A percentile compares a stretch with the other conserved stretches of the same genome.
Evolutionary conservation across 2,888 invertebrate species (phyloP).

Genomic region (Tridacna gigas): DNA sequence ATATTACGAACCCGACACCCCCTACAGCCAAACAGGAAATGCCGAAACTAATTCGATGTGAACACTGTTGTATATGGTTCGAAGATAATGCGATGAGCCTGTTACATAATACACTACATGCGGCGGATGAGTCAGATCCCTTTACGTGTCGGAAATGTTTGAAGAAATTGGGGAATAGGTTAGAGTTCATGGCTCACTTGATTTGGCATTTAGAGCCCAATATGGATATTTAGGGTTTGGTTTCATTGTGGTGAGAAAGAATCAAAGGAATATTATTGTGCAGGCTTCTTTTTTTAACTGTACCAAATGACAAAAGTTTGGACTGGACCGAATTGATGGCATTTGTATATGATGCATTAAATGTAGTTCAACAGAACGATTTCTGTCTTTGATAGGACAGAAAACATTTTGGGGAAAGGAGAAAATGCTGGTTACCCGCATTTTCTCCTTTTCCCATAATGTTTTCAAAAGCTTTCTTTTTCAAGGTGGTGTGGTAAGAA

Average conservation of each 20-base stretch:
- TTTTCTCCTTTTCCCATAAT: no score
- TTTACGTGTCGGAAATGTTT: constrained; percentile 78
- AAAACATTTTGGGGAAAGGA: no score
- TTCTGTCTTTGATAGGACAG: no score
- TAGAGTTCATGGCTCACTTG: constrained; percentile 78
- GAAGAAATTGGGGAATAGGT: constrained; percentile 76
- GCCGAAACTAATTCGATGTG: constrained; percentile 62
- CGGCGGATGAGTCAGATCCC: constrained; percentile 73
- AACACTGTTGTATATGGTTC: constrained; percentile 73
- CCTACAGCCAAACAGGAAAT: constrained; percentile 21
- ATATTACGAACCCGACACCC: constrained; percentile 8
- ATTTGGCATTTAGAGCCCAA: constrained; percentile 78
- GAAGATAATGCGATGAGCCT: constrained; percentile 74
- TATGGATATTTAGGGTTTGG: constrained; percentile 62
- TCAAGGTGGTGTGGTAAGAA: no score
- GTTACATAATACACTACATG: constrained; percentile 76
- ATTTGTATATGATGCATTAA: no score
- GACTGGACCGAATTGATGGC: no score
- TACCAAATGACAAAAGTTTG: no score
- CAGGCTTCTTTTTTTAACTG: no score
- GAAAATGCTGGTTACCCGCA: no score
- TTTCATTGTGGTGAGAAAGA: neutral
- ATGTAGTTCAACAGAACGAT: no score
- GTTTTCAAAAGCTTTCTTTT: no score
- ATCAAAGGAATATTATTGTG: neutral